Conservation (phyloP, 2,888 invertebrate species). For the Dynastes grantii region DNA sequence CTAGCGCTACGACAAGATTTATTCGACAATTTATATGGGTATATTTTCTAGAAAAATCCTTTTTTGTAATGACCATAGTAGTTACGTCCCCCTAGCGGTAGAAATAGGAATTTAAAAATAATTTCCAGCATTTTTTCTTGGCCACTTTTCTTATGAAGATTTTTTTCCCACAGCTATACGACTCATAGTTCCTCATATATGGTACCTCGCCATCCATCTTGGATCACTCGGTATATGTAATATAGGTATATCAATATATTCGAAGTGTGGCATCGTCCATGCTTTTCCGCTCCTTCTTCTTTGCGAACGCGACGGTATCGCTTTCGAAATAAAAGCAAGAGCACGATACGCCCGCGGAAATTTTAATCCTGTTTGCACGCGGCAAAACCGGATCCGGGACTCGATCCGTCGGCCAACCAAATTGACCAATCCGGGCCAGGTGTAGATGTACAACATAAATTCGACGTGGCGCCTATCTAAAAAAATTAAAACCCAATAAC, state of each 20-base stretch:
- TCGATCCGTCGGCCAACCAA: conserved; percentile 16
- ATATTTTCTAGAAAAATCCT: too few species aligned
- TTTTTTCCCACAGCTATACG: too few species aligned
- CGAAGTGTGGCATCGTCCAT: neutral
- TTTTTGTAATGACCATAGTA: too few species aligned
- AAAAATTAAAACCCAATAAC: conserved; percentile 36
- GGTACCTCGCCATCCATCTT: too few species aligned
- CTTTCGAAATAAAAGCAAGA: conserved; percentile 37
- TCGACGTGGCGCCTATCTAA: conserved; percentile 28
- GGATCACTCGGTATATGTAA: neutral
- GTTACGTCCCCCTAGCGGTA: too few species aligned
- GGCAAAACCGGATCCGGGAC: conserved; percentile 37
- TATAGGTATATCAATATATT: conserved; percentile 54
- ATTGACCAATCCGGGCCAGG: conserved; percentile 16
- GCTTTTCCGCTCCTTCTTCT: conserved; percentile 3
- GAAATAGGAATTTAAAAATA: too few species aligned
- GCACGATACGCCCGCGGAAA: conserved; percentile 4
- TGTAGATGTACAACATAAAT: conserved; percentile 15
- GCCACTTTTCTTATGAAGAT: too few species aligned
- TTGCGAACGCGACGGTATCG: conserved; percentile 1
- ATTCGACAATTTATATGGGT: too few species aligned
- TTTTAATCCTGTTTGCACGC: conserved; percentile 30
- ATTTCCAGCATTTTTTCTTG: too few species aligned
- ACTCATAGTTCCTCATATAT: too few species aligned
- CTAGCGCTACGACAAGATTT: too few species aligned